Evolutionary conservation across 2,797 vertebrate genomes (phyloP), one percentile per base, ranked within the genome.

Genomic region (Microchirus variegatus): DNA sequence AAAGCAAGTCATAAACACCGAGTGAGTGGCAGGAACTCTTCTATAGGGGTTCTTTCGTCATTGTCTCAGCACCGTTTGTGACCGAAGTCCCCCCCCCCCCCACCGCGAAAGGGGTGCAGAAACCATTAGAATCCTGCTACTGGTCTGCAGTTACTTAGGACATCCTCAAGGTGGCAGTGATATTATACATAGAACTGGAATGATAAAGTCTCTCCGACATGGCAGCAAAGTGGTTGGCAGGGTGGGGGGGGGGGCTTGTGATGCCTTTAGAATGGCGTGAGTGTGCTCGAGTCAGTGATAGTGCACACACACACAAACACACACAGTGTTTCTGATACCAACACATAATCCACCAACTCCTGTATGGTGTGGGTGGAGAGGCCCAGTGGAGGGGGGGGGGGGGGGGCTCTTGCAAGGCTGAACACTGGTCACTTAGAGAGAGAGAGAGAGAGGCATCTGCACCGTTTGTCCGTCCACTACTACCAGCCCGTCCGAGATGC

Each of bases 381-480:
- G 12, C 43, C 16, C 9, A 19, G 47, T 51, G 48, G 5, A 40
- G 51, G 60, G 60, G 80, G 41, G 17, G 47, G 49, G 48, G 5
- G 37, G 51, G 60, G 60, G 80, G 41, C 56, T 76, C 63, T 51
- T 38, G 17, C 51, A 55, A 71, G 70, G 75, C 67, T 69, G 35
- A 84, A 85, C 75, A 67, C 78, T 64, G 75, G 65, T 82, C 79
- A 74, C 81, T n/a, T n/a, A n/a, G n/a, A n/a, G n/a, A n/a, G n/a
- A n/a, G n/a, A n/a, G n/a, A 82, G 84, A 87, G 91, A 75, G 91
- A 75, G 92, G 92, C 93, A 91, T 91, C 91, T 91, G 87, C 81
- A 82, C 88, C 88, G 77, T 81, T 85, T 73, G 10, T 58, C 66
- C n/a, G 36, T 53, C 45, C 58, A 40, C 55, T 17, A 67, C 75